Conservation (phyloP, 2,113 vertebrate genomes). For the Lasiurus cinereus region DNA sequence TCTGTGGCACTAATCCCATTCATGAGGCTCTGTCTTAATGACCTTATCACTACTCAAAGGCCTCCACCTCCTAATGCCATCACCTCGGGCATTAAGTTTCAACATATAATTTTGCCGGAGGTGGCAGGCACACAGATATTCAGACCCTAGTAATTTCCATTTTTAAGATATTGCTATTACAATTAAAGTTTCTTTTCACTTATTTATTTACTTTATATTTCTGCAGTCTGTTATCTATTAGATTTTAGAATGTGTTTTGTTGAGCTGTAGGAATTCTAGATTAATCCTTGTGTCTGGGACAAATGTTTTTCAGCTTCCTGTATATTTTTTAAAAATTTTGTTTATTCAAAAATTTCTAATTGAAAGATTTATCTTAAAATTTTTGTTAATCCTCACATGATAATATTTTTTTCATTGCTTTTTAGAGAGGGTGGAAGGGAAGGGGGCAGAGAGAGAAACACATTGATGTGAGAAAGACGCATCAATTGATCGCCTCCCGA, state of each 20-base stretch:
- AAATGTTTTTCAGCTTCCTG: not conserved
- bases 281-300: not conserved
- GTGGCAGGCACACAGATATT: not conserved
- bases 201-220: not conserved
- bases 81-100: not conserved
- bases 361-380: not conserved
- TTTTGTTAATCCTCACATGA: not conserved
- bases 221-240: not conserved
- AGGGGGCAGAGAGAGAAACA: no score
- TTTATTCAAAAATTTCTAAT: slow-evolving; percentile 21
- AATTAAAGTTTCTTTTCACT: not conserved
- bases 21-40: not conserved
- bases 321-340: not conserved
- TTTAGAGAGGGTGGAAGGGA: no score
- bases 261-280: slow-evolving; percentile 11
- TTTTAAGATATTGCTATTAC: not conserved
- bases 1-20: not conserved
- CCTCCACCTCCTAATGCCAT: not conserved
- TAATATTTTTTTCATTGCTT: no score
- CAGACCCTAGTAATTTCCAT: not conserved
- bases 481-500: no score
- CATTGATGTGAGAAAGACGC: no score
- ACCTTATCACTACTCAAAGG: not conserved
- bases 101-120: not conserved
- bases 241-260: not conserved